Evolutionary conservation across 1,140 invertebrate genomes (phyloP), one percentile per base, ranked within the genome.

Genomic region (Procambarus clarkii): DNA sequence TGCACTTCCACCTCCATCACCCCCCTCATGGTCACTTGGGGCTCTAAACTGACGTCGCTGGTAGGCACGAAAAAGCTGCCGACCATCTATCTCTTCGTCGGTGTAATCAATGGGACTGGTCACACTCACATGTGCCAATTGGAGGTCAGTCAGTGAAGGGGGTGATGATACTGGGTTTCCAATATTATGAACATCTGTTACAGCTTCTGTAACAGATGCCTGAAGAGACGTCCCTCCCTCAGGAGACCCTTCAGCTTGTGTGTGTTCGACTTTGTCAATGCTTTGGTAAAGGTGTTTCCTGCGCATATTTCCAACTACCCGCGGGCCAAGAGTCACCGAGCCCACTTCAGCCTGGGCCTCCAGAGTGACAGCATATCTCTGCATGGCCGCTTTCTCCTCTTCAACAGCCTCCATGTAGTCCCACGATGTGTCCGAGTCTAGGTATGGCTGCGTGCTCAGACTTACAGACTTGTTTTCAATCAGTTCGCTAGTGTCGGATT

Each of bases 341-440:
- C 44, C 54, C 24, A 74, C 80, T 46, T 86, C 83, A 46, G 58
- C 24, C 83, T 84, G 69, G 18, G 46, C 82, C 45, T 86, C 83
- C 8, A 64, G 11, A 45, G 54, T 13, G 24, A 60, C 69, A 8
- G 44, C 34, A 48, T 58, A 80, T n/a, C 69, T 74, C 24, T 74
- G 69, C 69, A 74, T 74, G 69, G 69, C 69, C 5, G n/a, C 69
- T 21, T 74, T 74, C 69, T 74, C 69, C 24, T 74, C 64, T 9
- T 86, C 50, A 15, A 81, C 84, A 11, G 91, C 90, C 48, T 92
- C 91, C 84, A 93, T 86, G 83, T 93, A 93, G 46, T 93, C 92
- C 92, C 92, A 93, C 13, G 92, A 93, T 9, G 92, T 92, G 58
- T 93, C 92, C 13, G 92, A 93, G 79, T 93, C 92, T 34, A 93